phyloP scores from a whole-genome alignment of 2,888 invertebrate species.

The Acutogordius australiensis region DNA sequence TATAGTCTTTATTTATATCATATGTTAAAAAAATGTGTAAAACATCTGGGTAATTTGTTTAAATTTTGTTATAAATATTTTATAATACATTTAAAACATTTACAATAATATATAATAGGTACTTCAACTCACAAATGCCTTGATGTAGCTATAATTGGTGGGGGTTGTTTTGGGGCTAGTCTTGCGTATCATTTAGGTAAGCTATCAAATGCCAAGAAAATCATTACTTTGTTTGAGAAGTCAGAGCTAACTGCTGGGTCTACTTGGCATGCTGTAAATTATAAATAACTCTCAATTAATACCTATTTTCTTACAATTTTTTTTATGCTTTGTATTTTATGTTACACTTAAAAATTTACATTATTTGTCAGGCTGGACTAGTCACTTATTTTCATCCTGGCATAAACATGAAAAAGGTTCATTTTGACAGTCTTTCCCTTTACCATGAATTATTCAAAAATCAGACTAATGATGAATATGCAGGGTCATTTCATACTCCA shows the following conservation, averaged over 20 bases:
- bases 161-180: constrained; percentile 25
- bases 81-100: too few relatives aligned
- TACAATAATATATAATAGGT: too few relatives aligned
- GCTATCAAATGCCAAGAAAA: constrained; percentile 18
- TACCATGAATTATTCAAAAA: constrained; percentile 24
- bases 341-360: background rate
- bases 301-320: constrained; percentile 6
- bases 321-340: too few relatives aligned
- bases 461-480: constrained; percentile 17
- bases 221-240: constrained; percentile 24
- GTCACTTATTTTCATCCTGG: constrained; percentile 24
- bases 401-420: constrained; percentile 25
- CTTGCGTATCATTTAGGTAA: constrained; percentile 25
- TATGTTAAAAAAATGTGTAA: too few relatives aligned
- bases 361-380: constrained; percentile 23
- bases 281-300: too few relatives aligned
- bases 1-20: too few relatives aligned
- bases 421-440: constrained; percentile 23
- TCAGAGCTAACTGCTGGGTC: constrained; percentile 24
- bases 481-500: constrained; percentile 22
- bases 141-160: constrained; percentile 23
- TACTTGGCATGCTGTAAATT: constrained; percentile 24
- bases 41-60: too few relatives aligned
- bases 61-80: too few relatives aligned
- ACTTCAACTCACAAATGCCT: constrained; percentile 15